Evolutionary conservation across 2,888 invertebrate genomes (phyloP).

Genomic region (Acleris emargana): DNA sequence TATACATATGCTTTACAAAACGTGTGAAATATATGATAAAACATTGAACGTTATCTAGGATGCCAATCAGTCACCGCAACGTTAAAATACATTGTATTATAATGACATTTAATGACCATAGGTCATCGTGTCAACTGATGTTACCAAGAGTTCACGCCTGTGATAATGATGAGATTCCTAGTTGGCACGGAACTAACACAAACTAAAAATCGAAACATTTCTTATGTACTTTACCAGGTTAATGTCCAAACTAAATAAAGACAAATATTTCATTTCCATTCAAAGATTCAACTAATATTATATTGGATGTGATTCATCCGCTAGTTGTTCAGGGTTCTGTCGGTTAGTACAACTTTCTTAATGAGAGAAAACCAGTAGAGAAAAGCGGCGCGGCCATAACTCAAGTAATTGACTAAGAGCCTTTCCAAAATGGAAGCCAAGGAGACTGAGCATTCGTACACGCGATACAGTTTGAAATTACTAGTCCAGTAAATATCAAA

Average conservation of each 20-base stretch:
- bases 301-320: slow-evolving; percentile 35
- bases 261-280: slow-evolving; percentile 14
- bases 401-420: too few relatives aligned
- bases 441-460: too few relatives aligned
- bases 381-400: too few relatives aligned
- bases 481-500: too few relatives aligned
- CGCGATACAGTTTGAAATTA: too few relatives aligned
- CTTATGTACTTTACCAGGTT: not conserved
- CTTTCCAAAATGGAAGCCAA: too few relatives aligned
- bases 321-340: slow-evolving; percentile 45
- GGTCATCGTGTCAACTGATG: slow-evolving; percentile 19
- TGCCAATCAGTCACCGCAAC: slow-evolving; percentile 25
- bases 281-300: slow-evolving; percentile 10
- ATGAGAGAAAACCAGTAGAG: too few relatives aligned
- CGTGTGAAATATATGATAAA: slow-evolving; percentile 20
- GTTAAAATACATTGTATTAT: slow-evolving; percentile 24
- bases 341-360: slow-evolving; percentile 39
- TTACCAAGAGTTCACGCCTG: slow-evolving; percentile 9
- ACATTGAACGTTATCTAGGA: slow-evolving; percentile 6
- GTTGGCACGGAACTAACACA: too few relatives aligned
- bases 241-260: not conserved
- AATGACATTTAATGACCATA: slow-evolving; percentile 14
- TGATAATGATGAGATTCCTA: not conserved
- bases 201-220: too few relatives aligned
- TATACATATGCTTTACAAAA: not conserved